phyloP scores from a whole-genome alignment of 2,113 vertebrate genomes.

The Microcebus griseorufus region DNA sequence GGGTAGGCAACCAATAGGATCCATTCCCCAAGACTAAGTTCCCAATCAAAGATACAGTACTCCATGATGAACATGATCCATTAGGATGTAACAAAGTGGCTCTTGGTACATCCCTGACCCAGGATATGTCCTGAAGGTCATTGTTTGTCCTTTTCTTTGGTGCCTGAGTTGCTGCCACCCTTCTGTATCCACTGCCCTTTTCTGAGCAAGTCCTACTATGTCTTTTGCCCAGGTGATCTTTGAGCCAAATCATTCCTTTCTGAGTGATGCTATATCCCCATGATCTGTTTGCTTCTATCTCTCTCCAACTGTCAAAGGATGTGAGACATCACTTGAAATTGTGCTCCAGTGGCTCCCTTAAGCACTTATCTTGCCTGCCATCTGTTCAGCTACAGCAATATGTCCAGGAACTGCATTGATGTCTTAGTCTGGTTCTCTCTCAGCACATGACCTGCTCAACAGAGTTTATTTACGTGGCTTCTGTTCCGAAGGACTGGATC shows the following conservation, averaged over 20 bases:
- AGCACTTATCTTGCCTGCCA: conserved; percentile 47
- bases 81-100: neutral
- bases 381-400: conserved; percentile 58
- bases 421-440: conserved; percentile 62
- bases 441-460: conserved; percentile 28
- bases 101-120: neutral
- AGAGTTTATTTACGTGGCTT: conserved; percentile 64
- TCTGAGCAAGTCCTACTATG: too few relatives aligned
- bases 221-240: neutral
- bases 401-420: conserved; percentile 63
- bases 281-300: conserved; percentile 36
- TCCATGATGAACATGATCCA: neutral
- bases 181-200: neutral
- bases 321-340: conserved; percentile 48
- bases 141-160: neutral
- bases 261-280: neutral
- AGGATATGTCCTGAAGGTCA: neutral
- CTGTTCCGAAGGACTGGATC: conserved; percentile 48
- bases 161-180: neutral
- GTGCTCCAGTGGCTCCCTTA: conserved; percentile 26
- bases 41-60: neutral
- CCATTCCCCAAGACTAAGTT: neutral
- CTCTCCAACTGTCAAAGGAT: conserved; percentile 40
- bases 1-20: neutral
- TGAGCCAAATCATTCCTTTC: neutral